These are phyloP conservation scores for Panzeria rudis DNA, from an alignment of 2,888 invertebrate species.

Conservation along the genomic window DNA sequence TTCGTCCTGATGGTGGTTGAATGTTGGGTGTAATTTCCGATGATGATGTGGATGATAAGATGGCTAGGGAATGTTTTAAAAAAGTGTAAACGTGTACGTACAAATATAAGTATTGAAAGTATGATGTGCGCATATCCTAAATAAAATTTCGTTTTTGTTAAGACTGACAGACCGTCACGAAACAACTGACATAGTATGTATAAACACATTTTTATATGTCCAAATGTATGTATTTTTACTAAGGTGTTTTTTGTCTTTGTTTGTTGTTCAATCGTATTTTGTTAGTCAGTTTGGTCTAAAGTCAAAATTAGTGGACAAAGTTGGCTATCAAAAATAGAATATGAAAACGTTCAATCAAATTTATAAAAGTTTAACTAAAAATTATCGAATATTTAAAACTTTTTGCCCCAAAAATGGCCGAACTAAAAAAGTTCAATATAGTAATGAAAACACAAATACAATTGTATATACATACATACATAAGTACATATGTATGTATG, in stretches of 20 bases:
- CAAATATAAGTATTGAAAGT: neutral
- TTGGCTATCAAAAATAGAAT: neutral
- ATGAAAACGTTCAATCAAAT: neutral
- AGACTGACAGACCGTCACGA: neutral
- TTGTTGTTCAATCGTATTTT: neutral
- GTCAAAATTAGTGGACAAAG: neutral
- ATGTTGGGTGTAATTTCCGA: constrained; percentile 66
- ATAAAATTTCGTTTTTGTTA: constrained; percentile 13
- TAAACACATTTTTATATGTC: neutral
- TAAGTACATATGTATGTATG: neutral
- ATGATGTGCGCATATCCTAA: constrained; percentile 57
- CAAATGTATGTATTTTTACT: neutral
- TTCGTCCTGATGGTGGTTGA: constrained; percentile 53
- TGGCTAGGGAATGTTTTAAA: constrained; percentile 51
- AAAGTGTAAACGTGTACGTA: constrained; percentile 10
- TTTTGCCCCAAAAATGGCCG: neutral
- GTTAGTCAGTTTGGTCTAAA: neutral
- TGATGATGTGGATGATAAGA: constrained; percentile 52
- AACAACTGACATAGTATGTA: neutral
- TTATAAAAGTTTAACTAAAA: neutral
- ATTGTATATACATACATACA: neutral
- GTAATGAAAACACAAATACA: no score
- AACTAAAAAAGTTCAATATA: neutral
- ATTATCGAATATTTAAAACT: neutral
- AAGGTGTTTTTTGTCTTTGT: constrained; percentile 28